These are phyloP conservation scores for Trichopria drosophilae DNA, from an alignment of 2,888 invertebrate species.

Conservation along the genomic window DNA sequence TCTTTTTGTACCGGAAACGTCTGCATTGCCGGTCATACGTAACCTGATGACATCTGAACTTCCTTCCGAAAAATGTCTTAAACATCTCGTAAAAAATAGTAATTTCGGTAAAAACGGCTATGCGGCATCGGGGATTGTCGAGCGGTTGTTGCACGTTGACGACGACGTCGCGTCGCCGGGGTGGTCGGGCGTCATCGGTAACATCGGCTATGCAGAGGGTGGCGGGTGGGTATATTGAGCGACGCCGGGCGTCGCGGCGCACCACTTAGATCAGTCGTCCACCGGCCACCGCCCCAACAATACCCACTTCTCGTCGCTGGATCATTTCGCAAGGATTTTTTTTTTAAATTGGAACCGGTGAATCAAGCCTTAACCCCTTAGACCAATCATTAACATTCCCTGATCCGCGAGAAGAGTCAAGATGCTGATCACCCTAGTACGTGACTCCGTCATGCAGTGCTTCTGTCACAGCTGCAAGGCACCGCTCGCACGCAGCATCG, in stretches of 20 bases:
- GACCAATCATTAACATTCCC: slow-evolving; percentile 5
- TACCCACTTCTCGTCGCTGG: slow-evolving; percentile 56
- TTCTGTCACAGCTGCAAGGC: slow-evolving; percentile 92
- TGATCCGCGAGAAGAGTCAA: too few relatives aligned
- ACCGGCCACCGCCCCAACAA: slow-evolving; percentile 66
- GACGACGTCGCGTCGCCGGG: too few relatives aligned
- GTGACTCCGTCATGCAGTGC: slow-evolving; percentile 91
- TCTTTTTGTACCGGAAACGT: too few relatives aligned
- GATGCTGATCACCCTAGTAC: slow-evolving; percentile 88
- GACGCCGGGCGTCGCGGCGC: slow-evolving; percentile 65
- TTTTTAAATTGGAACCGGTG: too few relatives aligned
- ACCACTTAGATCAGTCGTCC: slow-evolving; percentile 64
- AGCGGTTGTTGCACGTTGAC: too few relatives aligned
- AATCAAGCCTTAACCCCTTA: slow-evolving; percentile 50
- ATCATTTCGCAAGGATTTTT: slow-evolving; percentile 40
- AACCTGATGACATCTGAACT: too few relatives aligned
- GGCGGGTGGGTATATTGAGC: slow-evolving; percentile 63
- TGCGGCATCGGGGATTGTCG: too few relatives aligned
- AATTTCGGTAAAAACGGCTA: too few relatives aligned
- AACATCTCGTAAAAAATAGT: too few relatives aligned
- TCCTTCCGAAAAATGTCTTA: too few relatives aligned
- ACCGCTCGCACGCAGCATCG: slow-evolving; percentile 65
- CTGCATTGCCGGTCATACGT: too few relatives aligned
- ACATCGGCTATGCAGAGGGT: slow-evolving; percentile 34
- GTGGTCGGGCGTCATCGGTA: too few relatives aligned